These are phyloP conservation scores for Virgularia gustaviana DNA, from an alignment of 92 coral and sea anemone genomes.

Conservation along the genomic window DNA sequence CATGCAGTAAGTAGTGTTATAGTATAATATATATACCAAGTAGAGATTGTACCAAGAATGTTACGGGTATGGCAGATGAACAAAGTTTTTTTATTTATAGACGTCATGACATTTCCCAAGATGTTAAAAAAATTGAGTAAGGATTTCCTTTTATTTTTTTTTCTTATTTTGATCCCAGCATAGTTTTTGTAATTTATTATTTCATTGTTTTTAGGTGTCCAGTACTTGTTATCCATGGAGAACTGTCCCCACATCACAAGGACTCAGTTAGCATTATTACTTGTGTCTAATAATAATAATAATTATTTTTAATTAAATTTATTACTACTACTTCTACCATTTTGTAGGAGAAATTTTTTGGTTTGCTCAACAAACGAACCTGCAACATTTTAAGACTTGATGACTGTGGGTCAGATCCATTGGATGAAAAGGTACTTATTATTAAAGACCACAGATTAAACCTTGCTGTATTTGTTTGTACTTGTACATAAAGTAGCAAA, in stretches of 20 bases:
- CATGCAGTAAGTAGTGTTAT: constrained; percentile 64
- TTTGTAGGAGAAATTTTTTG: constrained; percentile 67
- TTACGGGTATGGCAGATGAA: neutral
- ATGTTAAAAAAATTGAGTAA: constrained; percentile 22
- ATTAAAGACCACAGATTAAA: too few species aligned
- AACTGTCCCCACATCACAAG: constrained; percentile 81
- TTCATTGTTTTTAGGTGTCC: constrained; percentile 46
- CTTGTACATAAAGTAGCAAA: too few species aligned
- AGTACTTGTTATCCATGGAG: constrained; percentile 93
- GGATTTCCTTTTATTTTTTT: neutral
- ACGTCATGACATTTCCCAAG: constrained; percentile 31
- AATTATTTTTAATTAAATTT: neutral
- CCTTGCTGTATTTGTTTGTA: too few species aligned
- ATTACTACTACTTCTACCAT: neutral
- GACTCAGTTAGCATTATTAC: constrained; percentile 60
- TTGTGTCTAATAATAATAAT: neutral
- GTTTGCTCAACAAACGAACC: constrained; percentile 72
- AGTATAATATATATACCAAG: neutral
- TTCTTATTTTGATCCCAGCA: neutral
- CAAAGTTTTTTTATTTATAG: neutral
- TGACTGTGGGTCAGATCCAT: constrained; percentile 96
- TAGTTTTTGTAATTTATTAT: neutral
- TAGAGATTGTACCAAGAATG: neutral
- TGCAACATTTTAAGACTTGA: constrained; percentile 82
- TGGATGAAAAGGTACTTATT: constrained; percentile 99